Evolutionary conservation across 1,140 invertebrate species (phyloP).

Genomic region (Globodera ellingtonae): DNA sequence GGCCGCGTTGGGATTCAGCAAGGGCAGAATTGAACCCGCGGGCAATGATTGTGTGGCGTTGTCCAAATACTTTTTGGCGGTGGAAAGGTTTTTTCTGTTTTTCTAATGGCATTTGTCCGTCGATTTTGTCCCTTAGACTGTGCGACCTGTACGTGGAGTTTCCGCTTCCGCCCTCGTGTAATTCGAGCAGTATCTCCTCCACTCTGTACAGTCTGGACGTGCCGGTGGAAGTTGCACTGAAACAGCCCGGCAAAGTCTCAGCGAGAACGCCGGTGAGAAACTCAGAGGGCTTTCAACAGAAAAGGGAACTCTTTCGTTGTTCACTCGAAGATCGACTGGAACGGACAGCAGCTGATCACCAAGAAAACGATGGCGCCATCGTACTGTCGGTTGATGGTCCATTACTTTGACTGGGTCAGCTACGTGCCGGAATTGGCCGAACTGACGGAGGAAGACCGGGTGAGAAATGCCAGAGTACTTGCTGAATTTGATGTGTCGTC

Average conservation of each 20-base stretch:
- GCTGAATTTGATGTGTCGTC: conserved; percentile 19
- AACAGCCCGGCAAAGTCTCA: conserved; percentile 10
- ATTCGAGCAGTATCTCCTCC: not conserved
- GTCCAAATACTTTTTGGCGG: conserved; percentile 4
- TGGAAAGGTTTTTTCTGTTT: not conserved
- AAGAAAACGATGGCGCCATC: not conserved
- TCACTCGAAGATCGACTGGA: not conserved
- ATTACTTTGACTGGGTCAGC: conserved; percentile 38
- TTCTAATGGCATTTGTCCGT: not conserved
- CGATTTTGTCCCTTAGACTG: not conserved
- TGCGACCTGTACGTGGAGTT: conserved; percentile 2
- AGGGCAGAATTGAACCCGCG: not conserved
- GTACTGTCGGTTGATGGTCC: conserved; percentile 39
- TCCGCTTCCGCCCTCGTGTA: not conserved
- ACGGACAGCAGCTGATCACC: not conserved
- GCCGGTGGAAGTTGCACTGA: conserved; percentile 10
- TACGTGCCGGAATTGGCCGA: conserved; percentile 39
- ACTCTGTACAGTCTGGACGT: not conserved
- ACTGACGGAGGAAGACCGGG: conserved; percentile 32
- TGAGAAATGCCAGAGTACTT: conserved; percentile 1
- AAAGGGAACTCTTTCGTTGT: no score
- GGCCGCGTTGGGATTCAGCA: not conserved
- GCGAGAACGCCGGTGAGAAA: no score
- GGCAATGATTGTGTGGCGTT: not conserved
- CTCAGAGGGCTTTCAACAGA: no score